Conservation (phyloP, 2,888 invertebrate genomes). For the Pyrrhia umbra region DNA sequence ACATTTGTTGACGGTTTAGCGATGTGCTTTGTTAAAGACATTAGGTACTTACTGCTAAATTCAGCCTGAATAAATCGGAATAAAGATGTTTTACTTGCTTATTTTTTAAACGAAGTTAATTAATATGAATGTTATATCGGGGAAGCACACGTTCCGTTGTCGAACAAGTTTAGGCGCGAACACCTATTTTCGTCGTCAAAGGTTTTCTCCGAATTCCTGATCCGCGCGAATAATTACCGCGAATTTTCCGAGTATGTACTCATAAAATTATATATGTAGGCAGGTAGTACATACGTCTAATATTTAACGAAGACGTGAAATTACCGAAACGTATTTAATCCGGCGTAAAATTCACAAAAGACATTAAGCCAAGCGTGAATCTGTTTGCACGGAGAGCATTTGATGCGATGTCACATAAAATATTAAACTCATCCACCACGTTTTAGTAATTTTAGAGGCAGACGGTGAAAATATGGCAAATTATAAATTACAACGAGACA, state of each 20-base stretch:
- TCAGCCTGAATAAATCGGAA: conserved; percentile 32
- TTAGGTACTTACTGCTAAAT: conserved; percentile 21
- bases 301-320: conserved; percentile 31
- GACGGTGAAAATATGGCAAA: conserved; percentile 32
- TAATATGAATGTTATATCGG: background rate
- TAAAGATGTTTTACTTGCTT: conserved; percentile 1
- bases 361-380: conserved; percentile 27
- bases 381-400: conserved; percentile 32
- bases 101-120: background rate
- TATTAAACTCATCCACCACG: conserved; percentile 45
- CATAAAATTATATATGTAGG: conserved; percentile 31
- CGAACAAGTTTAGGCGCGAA: background rate
- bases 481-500: conserved; percentile 20
- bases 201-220: background rate
- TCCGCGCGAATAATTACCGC: conserved; percentile 7
- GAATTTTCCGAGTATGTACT: conserved; percentile 12
- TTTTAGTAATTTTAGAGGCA: conserved; percentile 35
- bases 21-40: conserved; percentile 12
- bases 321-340: conserved; percentile 39
- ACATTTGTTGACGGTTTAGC: conserved; percentile 33
- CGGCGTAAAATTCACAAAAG: conserved; percentile 56
- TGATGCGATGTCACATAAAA: conserved; percentile 48
- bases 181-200: background rate
- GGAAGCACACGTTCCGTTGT: background rate
- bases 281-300: conserved; percentile 30